These are phyloP conservation scores for Otis tarda DNA, from an alignment of 2,113 vertebrate genomes.

Conservation along the genomic window DNA sequence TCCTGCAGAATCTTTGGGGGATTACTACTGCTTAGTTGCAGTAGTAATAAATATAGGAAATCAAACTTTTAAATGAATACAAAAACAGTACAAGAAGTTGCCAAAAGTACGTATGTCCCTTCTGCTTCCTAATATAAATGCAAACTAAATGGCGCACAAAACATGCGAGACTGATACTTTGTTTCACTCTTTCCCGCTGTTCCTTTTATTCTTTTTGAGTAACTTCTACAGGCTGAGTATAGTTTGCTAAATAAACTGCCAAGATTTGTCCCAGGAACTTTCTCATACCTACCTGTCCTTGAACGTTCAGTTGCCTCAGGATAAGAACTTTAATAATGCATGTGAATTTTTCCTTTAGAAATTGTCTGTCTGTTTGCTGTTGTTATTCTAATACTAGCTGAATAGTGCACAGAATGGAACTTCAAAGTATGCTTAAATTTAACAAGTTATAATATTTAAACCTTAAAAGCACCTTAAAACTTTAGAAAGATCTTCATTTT, in stretches of 20 bases:
- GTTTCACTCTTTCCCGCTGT: not conserved
- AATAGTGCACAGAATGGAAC: not conserved
- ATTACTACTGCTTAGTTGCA: not conserved
- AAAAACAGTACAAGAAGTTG: not conserved
- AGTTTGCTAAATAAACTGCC: not conserved
- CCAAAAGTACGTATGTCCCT: not conserved
- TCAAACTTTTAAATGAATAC: not conserved
- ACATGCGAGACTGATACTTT: not conserved
- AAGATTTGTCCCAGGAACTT: not conserved
- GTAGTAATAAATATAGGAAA: not conserved
- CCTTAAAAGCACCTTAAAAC: not conserved
- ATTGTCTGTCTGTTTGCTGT: not conserved
- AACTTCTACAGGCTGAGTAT: not conserved
- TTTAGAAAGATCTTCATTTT: not conserved
- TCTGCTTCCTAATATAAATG: not conserved
- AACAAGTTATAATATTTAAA: not conserved
- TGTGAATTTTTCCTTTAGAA: not conserved
- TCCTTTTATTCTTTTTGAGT: not conserved
- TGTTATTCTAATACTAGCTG: not conserved
- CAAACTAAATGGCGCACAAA: not conserved
- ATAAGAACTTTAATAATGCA: not conserved
- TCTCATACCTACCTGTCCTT: not conserved
- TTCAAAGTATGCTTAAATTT: not conserved
- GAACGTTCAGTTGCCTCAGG: not conserved
- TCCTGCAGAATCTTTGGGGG: not conserved